phyloP scores from a whole-genome alignment of 1,140 invertebrate species.

The Bombus balteatus region DNA sequence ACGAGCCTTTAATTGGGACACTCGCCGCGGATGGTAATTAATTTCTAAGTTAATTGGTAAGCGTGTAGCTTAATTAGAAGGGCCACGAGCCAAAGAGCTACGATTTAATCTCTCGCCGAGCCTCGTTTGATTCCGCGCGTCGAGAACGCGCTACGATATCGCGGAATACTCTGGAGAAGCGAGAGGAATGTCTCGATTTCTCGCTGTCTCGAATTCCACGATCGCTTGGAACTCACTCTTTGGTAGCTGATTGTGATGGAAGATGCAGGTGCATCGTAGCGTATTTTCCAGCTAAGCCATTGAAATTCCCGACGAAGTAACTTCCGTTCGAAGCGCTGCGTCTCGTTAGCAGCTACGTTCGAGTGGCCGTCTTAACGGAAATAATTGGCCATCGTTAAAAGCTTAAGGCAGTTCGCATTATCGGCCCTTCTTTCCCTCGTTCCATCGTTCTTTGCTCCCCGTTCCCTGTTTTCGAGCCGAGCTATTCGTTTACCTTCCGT shows the following conservation, averaged over 20 bases:
- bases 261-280: not conserved
- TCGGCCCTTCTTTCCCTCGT: slow-evolving; percentile 4
- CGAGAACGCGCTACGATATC: no score
- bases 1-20: slow-evolving; percentile 57
- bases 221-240: no score
- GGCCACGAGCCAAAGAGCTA: not conserved
- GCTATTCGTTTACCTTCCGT: not conserved
- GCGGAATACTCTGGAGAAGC: no score
- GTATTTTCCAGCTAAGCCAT: not conserved
- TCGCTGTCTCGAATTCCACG: no score
- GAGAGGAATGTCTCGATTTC: no score
- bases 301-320: no score
- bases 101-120: slow-evolving; percentile 20
- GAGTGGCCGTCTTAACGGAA: slow-evolving; percentile 62
- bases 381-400: slow-evolving; percentile 75
- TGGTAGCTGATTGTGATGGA: no score
- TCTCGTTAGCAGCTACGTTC: slow-evolving; percentile 66
- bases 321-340: not conserved
- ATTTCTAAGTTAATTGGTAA: slow-evolving; percentile 65
- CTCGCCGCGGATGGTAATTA: slow-evolving; percentile 63
- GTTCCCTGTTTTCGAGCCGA: not conserved
- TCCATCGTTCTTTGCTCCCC: not conserved
- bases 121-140: no score
- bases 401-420: slow-evolving; percentile 60
- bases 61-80: slow-evolving; percentile 42